Evolutionary conservation across 1,140 invertebrate genomes (phyloP), one percentile per base, ranked within the genome.

Genomic region (Drosophila saltans): DNA sequence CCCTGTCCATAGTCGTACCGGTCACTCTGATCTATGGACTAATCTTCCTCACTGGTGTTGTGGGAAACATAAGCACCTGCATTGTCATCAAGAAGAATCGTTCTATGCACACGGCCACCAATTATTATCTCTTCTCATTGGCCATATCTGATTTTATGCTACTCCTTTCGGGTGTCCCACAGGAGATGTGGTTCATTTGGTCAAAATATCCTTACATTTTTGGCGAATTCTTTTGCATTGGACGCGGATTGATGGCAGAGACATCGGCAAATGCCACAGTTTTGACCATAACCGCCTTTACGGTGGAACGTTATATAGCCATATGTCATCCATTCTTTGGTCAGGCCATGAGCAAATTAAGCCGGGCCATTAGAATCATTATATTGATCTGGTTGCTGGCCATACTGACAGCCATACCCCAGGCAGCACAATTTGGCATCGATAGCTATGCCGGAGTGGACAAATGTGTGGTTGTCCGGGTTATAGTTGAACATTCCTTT

Each of bases 241-340:
- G 98, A 28, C 95, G 97, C 67, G 96, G 97, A 0, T 94, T 98
- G 45, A 94, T 97, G 0, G 96, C 97, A 0, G 98, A 99, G 92
- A 97, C 96, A 3, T 98, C 97, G 0, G 97, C 97, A 1, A 98
- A 98, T 92, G 98, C 98, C 0, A 98, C 98, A 0, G 96, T 99
- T 0, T 93, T 99, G 55, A 98, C 97, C 6, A 98, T 98, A 57
- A 97, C 97, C 0, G 97, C 97, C 2, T 99, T 99, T 93, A 99
- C 98, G 0, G 95, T 98, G 4, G 98, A 99, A 92, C 94, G 98
- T 57, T 99, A 99, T 92, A 95, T 99, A 21, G 98, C 97, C 11
- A 98, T 99, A 75, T 98, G 98, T 92, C 96, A 98, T 91, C 98
- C 98, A 0, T 96, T 99, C 75, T 93, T 96, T 78, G 96, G 96